Conservation (phyloP, 1,140 invertebrate genomes). For the Helicoverpa zea region DNA sequence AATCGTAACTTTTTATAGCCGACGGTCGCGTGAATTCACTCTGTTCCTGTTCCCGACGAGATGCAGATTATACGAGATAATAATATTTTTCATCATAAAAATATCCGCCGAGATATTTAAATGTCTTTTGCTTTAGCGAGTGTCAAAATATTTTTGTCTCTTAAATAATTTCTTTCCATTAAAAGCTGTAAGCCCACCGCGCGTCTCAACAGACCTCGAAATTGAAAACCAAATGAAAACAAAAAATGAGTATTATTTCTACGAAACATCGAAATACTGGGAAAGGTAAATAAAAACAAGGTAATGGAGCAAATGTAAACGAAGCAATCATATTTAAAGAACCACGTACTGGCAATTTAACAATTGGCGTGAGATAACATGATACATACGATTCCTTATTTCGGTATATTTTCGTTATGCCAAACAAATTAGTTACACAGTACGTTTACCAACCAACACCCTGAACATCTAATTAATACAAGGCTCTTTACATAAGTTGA, state of each 20-base stretch:
- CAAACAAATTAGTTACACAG: not conserved
- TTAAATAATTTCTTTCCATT: slow-evolving; percentile 41
- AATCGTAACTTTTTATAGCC: slow-evolving; percentile 70
- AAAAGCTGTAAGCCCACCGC: slow-evolving; percentile 4
- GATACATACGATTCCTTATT: no score
- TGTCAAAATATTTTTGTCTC: slow-evolving; percentile 13
- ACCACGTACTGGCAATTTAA: not conserved
- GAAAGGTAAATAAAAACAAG: not conserved
- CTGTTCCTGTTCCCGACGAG: slow-evolving; percentile 28
- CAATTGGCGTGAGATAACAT: no score
- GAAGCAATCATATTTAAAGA: not conserved
- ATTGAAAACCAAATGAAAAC: slow-evolving; percentile 16
- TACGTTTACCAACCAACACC: no score
- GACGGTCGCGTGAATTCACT: slow-evolving; percentile 55
- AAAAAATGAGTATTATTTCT: not conserved
- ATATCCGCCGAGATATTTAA: not conserved
- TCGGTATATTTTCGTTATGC: no score
- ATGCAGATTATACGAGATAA: slow-evolving; percentile 36
- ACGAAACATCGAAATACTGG: not conserved
- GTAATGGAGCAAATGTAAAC: not conserved
- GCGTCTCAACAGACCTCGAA: not conserved
- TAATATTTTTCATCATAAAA: slow-evolving; percentile 39
- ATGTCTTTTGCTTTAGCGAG: not conserved
- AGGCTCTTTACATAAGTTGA: no score
- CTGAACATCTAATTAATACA: not conserved